A percentile compares a stretch with the other conserved stretches of the same genome.
phyloP scores from a whole-genome alignment of 2,888 invertebrate genomes.

The Thymelicus acteon region DNA sequence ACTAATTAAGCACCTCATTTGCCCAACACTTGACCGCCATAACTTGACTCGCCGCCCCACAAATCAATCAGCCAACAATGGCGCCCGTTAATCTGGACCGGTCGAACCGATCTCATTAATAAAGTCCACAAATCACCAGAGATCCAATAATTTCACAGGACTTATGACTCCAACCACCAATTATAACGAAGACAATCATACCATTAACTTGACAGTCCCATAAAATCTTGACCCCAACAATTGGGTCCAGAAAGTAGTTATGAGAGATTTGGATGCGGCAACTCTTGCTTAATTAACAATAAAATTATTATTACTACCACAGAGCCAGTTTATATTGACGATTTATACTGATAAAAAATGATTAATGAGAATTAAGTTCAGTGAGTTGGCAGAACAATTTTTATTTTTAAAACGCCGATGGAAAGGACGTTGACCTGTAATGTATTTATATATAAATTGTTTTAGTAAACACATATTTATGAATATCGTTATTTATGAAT shows the following conservation, averaged over 20 bases:
- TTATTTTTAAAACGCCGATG: too few relatives aligned
- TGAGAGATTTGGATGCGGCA: slow-evolving; percentile 51
- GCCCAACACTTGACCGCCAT: slow-evolving; percentile 20
- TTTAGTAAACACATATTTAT: too few relatives aligned
- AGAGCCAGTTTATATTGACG: not conserved
- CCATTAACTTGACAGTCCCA: slow-evolving; percentile 67
- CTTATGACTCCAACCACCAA: slow-evolving; percentile 74
- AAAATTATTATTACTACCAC: not conserved
- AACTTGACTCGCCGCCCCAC: not conserved
- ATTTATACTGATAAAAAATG: too few relatives aligned
- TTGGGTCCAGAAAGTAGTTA: slow-evolving; percentile 47
- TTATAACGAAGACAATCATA: slow-evolving; percentile 81
- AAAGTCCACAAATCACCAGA: slow-evolving; percentile 45
- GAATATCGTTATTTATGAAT: too few relatives aligned
- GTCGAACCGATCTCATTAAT: slow-evolving; percentile 27
- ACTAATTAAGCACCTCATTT: slow-evolving; percentile 25
- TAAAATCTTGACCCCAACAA: slow-evolving; percentile 64
- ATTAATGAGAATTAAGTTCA: too few relatives aligned
- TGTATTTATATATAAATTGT: too few relatives aligned
- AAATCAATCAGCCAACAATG: slow-evolving; percentile 29
- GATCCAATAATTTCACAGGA: slow-evolving; percentile 65
- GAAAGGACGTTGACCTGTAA: too few relatives aligned
- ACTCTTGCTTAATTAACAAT: slow-evolving; percentile 33
- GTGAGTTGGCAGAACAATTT: too few relatives aligned
- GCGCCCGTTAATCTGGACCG: slow-evolving; percentile 24